phyloP scores from a whole-genome alignment of 2,797 vertebrate genomes.

The Malurus splendens region DNA sequence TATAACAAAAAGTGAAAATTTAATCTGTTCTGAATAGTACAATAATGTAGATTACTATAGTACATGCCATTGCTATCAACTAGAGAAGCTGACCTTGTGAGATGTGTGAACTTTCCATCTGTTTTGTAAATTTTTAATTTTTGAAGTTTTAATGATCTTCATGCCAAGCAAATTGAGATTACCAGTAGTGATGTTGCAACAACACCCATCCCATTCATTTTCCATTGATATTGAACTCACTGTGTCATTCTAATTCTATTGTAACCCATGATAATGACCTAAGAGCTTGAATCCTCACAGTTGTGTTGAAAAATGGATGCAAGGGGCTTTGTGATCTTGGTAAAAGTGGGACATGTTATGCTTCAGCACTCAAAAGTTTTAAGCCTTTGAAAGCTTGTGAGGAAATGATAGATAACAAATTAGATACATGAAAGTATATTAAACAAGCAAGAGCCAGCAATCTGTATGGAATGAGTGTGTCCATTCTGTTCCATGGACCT shows the following conservation, averaged over 20 bases:
- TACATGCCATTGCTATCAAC: background rate
- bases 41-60: background rate
- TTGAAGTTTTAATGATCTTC: background rate
- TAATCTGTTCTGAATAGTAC: background rate
- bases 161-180: background rate
- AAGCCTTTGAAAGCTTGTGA: background rate
- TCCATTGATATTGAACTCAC: background rate
- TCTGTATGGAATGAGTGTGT: background rate
- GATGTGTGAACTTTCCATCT: background rate
- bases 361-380: background rate
- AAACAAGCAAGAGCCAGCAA: background rate
- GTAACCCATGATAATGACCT: background rate
- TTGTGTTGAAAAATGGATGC: background rate
- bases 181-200: background rate
- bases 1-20: background rate
- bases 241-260: background rate
- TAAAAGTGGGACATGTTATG: background rate
- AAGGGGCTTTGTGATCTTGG: background rate
- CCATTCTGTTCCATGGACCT: background rate
- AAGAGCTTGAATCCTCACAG: background rate
- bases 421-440: background rate
- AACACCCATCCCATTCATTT: background rate
- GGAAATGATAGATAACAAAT: constrained; percentile 1
- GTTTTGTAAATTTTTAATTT: background rate
- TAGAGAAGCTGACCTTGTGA: background rate